Percentiles rank a stretch among this genome's conserved stretches.
phyloP scores from a whole-genome alignment of 2,797 vertebrate genomes.

The Threskiornis aethiopicus region DNA sequence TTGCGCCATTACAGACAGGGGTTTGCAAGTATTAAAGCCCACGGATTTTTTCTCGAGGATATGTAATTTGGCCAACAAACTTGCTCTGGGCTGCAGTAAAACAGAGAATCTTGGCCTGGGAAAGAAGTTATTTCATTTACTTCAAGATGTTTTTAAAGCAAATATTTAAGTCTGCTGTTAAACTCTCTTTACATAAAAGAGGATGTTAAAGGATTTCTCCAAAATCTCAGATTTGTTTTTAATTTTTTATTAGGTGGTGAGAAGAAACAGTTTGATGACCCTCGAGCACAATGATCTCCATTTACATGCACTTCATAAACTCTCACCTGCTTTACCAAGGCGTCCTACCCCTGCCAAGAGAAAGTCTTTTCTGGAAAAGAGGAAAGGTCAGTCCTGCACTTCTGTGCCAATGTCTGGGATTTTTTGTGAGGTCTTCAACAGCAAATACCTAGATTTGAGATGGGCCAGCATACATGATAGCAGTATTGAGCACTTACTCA shows the following conservation, averaged over 20 bases:
- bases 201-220: not conserved
- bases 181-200: constrained; percentile 3
- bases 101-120: not conserved
- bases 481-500: not conserved
- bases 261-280: constrained; percentile 30
- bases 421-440: not conserved
- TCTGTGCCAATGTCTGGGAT: not conserved
- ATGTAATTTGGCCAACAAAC: constrained; percentile 12
- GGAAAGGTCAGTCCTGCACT: not conserved
- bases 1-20: not conserved
- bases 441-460: not conserved
- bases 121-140: constrained; percentile 9
- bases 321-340: constrained; percentile 5
- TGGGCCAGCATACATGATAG: not conserved
- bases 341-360: not conserved
- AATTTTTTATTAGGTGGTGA: not conserved
- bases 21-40: not conserved
- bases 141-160: constrained; percentile 31
- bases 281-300: not conserved
- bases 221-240: constrained; percentile 20
- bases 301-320: constrained; percentile 18
- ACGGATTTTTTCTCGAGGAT: not conserved
- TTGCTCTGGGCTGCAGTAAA: constrained; percentile 1
- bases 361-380: not conserved
- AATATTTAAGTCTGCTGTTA: constrained; percentile 48